phyloP scores from a whole-genome alignment of 1,140 invertebrate species.

The Micrasema minimum region DNA sequence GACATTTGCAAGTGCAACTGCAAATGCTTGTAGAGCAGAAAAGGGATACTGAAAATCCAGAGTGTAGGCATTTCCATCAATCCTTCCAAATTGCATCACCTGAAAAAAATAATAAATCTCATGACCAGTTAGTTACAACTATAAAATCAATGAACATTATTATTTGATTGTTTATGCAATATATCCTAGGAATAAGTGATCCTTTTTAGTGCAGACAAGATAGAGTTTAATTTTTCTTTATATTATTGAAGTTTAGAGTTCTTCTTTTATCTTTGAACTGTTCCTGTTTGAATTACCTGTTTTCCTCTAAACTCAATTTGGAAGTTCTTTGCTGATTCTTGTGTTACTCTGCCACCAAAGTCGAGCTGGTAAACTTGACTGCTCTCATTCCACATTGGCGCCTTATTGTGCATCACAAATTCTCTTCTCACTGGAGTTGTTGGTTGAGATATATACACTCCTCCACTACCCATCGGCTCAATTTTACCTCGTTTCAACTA shows the following conservation, averaged over 20 bases:
- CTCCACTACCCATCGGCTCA: conserved; percentile 65
- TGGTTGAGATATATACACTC: conserved; percentile 56
- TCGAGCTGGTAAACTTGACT: conserved; percentile 99
- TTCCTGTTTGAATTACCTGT: too few species aligned
- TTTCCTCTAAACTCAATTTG: conserved; percentile 98
- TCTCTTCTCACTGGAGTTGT: conserved; percentile 73
- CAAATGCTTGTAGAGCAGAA: conserved; percentile 97
- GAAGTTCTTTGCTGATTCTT: conserved; percentile 99
- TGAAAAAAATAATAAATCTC: conserved; percentile 66
- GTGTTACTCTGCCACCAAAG: conserved; percentile 98
- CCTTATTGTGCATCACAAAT: conserved; percentile 98
- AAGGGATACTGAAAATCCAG: conserved; percentile 99
- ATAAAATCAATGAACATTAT: too few species aligned
- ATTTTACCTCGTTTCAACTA: conserved; percentile 75
- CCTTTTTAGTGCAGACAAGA: too few species aligned
- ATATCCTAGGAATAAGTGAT: too few species aligned
- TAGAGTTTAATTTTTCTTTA: too few species aligned
- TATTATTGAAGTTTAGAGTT: too few species aligned
- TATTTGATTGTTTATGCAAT: too few species aligned
- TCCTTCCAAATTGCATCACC: conserved; percentile 99
- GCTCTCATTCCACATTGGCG: conserved; percentile 99
- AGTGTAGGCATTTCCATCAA: conserved; percentile 98
- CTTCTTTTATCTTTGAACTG: too few species aligned
- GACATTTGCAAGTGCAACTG: conserved; percentile 97
- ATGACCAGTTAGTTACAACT: too few species aligned